Evolutionary conservation across 2,888 invertebrate genomes (phyloP), one percentile per base, ranked within the genome.

Genomic region (Zygothrica quintamaculata): DNA sequence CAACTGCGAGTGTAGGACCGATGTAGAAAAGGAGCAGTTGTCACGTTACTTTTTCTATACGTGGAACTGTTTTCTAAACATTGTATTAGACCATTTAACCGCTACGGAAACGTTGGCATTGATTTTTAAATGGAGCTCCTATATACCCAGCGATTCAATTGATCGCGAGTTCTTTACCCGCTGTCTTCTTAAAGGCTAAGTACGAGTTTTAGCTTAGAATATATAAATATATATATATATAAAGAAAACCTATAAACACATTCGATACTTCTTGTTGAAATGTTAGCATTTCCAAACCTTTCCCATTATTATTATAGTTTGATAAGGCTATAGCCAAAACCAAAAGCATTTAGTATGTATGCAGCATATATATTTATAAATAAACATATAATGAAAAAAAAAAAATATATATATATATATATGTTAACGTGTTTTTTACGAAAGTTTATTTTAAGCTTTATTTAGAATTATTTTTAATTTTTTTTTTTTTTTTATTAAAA

Each of bases 91-190:
- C 57, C 88, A 89, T 69, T 71, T 91, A 67, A 71, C 87, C n/a
- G 76, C 90, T 3, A 69, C 65, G 1, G 89, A 89, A 26, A 89
- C 90, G 31, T 69, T 91, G 40, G 87, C 89, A 3, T 46, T 91
- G 64, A 87, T 91, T 31, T 85, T 89, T 29, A 91, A 90, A 66
- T 91, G 90, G 89, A 89, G 91, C 9, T 85, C 89, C 39, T 80
- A 79, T 34, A 91, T 91, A 73, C 90, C 91, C 18, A 90, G 90
- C 60, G 90, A 91, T 78, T 90, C 91, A 11, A 89, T 91, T 48
- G 89, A 90, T 60, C 84, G 90, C 15, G 90, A 90, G 55, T 91
- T 91, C 61, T 91, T 88, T 67, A 88, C 89, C 1, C 88, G 90
- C 42, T 91, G 91, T 57, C 78, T 91, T 65, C 65, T 91, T 16